Evolutionary conservation across 2,797 vertebrate genomes (phyloP).

Genomic region (Balearica regulorum): DNA sequence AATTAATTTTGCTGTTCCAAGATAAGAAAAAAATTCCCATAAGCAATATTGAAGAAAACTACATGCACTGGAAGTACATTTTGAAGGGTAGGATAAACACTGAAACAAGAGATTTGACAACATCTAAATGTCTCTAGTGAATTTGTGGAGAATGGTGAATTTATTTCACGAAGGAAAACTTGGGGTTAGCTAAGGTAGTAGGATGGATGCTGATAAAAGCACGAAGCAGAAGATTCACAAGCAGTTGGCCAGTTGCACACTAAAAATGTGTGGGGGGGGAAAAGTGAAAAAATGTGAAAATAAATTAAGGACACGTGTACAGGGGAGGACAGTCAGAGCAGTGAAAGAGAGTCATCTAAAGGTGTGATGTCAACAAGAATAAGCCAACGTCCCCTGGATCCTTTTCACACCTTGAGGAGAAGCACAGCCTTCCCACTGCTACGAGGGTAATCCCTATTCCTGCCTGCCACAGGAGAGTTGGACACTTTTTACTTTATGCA

Average conservation of each 20-base stretch:
- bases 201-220: background rate
- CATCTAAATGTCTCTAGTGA: background rate
- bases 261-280: background rate
- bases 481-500: background rate
- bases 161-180: background rate
- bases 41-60: background rate
- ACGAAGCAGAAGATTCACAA: background rate
- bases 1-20: background rate
- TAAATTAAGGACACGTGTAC: background rate
- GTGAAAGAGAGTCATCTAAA: background rate
- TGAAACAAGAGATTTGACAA: background rate
- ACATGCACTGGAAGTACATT: background rate
- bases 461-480: background rate
- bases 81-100: background rate
- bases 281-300: background rate
- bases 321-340: background rate
- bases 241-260: background rate
- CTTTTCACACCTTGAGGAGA: background rate
- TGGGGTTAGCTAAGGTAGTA: background rate
- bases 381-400: background rate
- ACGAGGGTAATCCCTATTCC: background rate
- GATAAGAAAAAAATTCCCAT: background rate
- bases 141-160: background rate
- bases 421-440: background rate
- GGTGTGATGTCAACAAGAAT: background rate